Evolutionary conservation across 30 jellyfish, hydroid and myxozoan species (phyloP).

Genomic region (Rhopilema esculentum): DNA sequence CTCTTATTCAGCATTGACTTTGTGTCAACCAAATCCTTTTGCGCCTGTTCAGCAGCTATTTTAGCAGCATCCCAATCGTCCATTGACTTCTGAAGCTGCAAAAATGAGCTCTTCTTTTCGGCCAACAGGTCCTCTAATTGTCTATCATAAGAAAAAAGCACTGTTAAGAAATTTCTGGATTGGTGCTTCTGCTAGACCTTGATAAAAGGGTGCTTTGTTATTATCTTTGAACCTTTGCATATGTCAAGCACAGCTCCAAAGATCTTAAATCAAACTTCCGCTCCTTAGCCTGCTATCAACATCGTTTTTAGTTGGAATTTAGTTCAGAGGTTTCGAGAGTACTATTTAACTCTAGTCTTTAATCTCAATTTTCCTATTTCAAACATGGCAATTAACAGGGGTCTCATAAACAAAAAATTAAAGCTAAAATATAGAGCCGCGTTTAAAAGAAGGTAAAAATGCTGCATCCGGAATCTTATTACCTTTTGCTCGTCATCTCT

Average conservation of each 20-base stretch:
- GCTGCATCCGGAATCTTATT: no score
- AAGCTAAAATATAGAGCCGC: no score
- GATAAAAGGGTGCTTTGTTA: background rate
- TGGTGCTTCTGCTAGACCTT: background rate
- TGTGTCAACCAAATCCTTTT: slow-evolving; percentile 51
- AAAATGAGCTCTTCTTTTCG: slow-evolving; percentile 72
- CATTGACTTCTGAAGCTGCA: slow-evolving; percentile 67
- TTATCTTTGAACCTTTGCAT: background rate
- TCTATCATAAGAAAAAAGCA: slow-evolving; percentile 35
- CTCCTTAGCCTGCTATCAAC: no score
- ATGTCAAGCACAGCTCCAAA: background rate
- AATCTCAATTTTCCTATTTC: no score
- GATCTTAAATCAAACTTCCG: no score
- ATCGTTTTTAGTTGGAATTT: no score
- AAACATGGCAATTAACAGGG: no score
- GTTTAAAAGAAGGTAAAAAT: no score
- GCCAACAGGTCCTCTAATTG: slow-evolving; percentile 76
- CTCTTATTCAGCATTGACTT: slow-evolving; percentile 63
- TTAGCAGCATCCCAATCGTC: slow-evolving; percentile 71
- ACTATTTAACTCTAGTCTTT: no score
- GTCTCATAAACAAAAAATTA: no score
- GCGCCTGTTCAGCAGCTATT: slow-evolving; percentile 60
- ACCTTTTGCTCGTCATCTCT: slow-evolving; percentile 85
- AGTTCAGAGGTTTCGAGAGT: no score
- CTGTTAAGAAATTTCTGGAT: no score